Evolutionary conservation across 1,140 invertebrate species (phyloP).

Genomic region (Bombus soroeensis): DNA sequence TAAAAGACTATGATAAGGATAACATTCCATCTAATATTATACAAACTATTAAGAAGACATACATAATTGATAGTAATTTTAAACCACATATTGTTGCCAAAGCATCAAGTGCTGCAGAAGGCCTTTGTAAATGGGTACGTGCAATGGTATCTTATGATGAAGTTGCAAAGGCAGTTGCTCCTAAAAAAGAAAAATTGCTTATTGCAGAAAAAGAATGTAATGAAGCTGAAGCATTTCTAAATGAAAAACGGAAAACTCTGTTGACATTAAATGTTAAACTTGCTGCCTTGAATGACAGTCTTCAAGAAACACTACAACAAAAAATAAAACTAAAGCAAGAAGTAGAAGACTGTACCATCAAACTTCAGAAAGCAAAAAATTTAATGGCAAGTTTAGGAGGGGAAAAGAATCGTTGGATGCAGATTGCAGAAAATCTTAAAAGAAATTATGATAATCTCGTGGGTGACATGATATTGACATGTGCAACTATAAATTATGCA

Average conservation of each 20-base stretch:
- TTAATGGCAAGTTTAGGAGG: conserved; percentile 86
- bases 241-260: conserved; percentile 85
- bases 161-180: conserved; percentile 87
- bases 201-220: conserved; percentile 85
- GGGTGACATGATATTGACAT: conserved; percentile 87
- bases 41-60: conserved; percentile 86
- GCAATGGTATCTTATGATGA: conserved; percentile 90
- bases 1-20: conserved; percentile 90
- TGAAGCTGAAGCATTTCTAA: conserved; percentile 84
- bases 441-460: conserved; percentile 84
- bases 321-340: conserved; percentile 84
- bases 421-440: conserved; percentile 84
- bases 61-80: conserved; percentile 86
- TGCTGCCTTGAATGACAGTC: conserved; percentile 82
- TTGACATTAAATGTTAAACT: conserved; percentile 85
- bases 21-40: conserved; percentile 86
- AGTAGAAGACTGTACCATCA: conserved; percentile 84
- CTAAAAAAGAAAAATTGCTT: conserved; percentile 85
- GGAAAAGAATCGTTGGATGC: conserved; percentile 87
- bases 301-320: conserved; percentile 80
- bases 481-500: conserved; percentile 87
- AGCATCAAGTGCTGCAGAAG: conserved; percentile 88
- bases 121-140: conserved; percentile 89
- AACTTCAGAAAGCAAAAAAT: conserved; percentile 88
- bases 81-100: conserved; percentile 88